Evolutionary conservation across 1,140 invertebrate genomes (phyloP).

Genomic region (Aphaenogaster ashmeadi): DNA sequence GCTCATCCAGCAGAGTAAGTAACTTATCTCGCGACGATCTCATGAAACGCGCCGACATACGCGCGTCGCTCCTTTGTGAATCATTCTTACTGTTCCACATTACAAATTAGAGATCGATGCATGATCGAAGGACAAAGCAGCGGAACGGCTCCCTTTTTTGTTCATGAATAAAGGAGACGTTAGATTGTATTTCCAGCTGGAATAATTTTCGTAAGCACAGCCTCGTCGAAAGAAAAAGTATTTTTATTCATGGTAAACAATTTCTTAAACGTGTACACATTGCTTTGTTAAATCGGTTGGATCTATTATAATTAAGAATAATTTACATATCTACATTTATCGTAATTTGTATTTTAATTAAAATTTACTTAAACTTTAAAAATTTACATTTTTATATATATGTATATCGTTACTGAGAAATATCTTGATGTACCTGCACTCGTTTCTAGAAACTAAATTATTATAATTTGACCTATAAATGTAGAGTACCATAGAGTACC

Average conservation of each 20-base stretch:
- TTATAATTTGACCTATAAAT: not conserved
- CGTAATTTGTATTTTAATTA: too few species aligned
- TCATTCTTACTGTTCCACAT: constrained; percentile 36
- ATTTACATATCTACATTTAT: not conserved
- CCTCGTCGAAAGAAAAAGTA: not conserved
- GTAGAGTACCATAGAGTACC: not conserved
- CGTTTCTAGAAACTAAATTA: not conserved
- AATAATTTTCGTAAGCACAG: not conserved
- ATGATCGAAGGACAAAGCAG: constrained; percentile 12
- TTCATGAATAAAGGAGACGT: constrained; percentile 35
- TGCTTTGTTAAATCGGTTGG: not conserved
- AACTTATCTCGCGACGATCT: not conserved
- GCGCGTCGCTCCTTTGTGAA: constrained; percentile 18
- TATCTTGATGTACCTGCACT: not conserved
- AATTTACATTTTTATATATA: too few species aligned
- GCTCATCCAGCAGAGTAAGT: constrained; percentile 94
- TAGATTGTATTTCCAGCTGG: not conserved
- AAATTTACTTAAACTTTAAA: too few species aligned
- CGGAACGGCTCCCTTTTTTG: not conserved
- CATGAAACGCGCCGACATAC: not conserved
- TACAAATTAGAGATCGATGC: constrained; percentile 33
- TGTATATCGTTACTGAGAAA: not conserved
- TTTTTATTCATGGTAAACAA: not conserved
- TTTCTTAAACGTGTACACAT: not conserved
- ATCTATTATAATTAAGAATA: not conserved